These are phyloP conservation scores for Netelia fuscicornis DNA, from an alignment of 2,888 invertebrate genomes.

Conservation along the genomic window DNA sequence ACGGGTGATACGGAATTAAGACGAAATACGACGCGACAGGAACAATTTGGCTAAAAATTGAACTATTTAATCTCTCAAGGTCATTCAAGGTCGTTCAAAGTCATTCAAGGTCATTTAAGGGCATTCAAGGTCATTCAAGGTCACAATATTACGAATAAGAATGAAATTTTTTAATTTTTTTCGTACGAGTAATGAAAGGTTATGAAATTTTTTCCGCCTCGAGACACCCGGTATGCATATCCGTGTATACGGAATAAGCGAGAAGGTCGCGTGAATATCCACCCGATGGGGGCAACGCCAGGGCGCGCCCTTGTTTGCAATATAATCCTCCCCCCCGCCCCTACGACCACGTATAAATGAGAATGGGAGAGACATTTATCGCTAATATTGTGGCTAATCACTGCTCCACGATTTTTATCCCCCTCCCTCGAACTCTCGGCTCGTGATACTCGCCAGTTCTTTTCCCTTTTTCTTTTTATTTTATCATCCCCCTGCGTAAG, in stretches of 20 bases:
- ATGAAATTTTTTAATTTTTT: background rate
- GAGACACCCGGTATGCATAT: background rate
- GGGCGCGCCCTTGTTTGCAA: constrained; percentile 63
- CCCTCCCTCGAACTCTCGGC: background rate
- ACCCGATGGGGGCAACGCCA: constrained; percentile 29
- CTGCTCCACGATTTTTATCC: constrained; percentile 53
- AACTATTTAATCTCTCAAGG: background rate
- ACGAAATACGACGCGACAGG: no score
- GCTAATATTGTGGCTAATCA: constrained; percentile 62
- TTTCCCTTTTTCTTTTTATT: constrained; percentile 18
- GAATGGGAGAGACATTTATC: constrained; percentile 40
- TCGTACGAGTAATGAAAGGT: background rate
- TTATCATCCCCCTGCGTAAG: constrained; percentile 41
- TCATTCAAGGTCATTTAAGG: no score
- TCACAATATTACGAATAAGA: background rate
- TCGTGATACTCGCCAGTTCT: constrained; percentile 16
- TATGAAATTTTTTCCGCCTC: background rate
- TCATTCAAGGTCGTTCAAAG: background rate
- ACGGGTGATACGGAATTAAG: background rate
- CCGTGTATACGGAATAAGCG: background rate
- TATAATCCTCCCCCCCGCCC: background rate
- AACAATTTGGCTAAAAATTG: no score
- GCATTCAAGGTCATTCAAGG: background rate
- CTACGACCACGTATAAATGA: background rate
- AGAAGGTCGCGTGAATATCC: constrained; percentile 47